Conservation (phyloP, 2,113 vertebrate genomes). For the Mola mola region DNA sequence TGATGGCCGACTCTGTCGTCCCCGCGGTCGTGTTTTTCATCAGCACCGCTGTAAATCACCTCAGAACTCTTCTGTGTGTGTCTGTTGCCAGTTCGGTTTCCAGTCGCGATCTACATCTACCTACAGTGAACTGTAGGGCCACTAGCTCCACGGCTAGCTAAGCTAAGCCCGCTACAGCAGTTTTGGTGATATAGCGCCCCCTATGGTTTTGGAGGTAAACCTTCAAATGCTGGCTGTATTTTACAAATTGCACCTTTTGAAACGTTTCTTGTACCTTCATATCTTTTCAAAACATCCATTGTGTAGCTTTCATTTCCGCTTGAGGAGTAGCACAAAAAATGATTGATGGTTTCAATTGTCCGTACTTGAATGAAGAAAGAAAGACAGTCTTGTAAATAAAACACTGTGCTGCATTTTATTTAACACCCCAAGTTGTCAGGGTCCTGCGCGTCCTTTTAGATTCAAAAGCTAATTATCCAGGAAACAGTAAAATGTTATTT, state of each 20-base stretch:
- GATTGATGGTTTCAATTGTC: constrained; percentile 60
- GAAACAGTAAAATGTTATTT: constrained; percentile 16
- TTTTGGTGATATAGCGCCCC: neutral
- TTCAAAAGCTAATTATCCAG: constrained; percentile 33
- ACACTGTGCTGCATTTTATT: constrained; percentile 67
- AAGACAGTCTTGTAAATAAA: constrained; percentile 39
- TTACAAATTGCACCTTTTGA: constrained; percentile 60
- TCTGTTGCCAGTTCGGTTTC: too few species aligned
- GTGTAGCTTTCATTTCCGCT: constrained; percentile 67
- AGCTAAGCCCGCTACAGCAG: neutral
- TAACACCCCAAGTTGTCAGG: constrained; percentile 51
- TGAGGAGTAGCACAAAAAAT: constrained; percentile 63
- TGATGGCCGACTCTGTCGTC: too few species aligned
- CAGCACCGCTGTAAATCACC: too few species aligned
- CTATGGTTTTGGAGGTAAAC: neutral
- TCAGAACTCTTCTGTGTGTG: too few species aligned
- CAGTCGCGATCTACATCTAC: too few species aligned
- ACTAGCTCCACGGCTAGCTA: neutral
- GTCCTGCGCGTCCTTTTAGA: constrained; percentile 48
- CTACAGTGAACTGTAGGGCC: neutral
- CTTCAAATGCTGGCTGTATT: neutral
- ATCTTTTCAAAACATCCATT: constrained; percentile 63
- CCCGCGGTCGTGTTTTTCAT: too few species aligned
- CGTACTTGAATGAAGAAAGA: constrained; percentile 63
- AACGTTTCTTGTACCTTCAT: constrained; percentile 63